Evolutionary conservation across 2,888 invertebrate genomes (phyloP), one percentile per base, ranked within the genome.

Genomic region (Harpalus rufipes): DNA sequence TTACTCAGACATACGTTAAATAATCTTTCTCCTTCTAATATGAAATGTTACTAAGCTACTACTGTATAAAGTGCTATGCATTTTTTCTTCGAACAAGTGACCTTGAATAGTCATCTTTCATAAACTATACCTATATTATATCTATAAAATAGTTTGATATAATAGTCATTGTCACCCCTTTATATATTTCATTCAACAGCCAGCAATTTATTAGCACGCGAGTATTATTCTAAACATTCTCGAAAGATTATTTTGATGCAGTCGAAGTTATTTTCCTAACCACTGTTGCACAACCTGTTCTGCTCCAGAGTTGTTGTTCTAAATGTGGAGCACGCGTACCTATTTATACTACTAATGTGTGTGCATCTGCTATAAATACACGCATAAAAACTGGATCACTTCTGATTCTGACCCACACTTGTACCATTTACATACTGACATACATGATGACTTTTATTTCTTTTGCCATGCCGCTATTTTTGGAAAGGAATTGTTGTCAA

Each of bases 401-500:
- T 80, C 61, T 59, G 61, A 80, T 78, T 80, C 61, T 59, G 61
- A 80, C 80, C 58, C 56, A 58, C 58, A 58, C 78, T 56, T 81
- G 81, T 81, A 68, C 81, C 81, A 65, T 51, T 44, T 68, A 56
- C 81, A 68, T 58, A 78, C 80, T 61, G 80, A 80, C 80, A 80
- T 80, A 80, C 80, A 78, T 78, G 56, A 58, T 58, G 78, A 58
- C 58, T 78, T 78, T 25, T 7, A 74, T 44, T 68, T 74, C 72
- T 44, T 74, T 32, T 32, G 32, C 32, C 5, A 6, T 44, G 44
- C 8, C 72, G 72, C 72, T 74, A 74, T 74, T 74, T 74, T 74
- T 74, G 72, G 44, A 74, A 32, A n/a, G 44, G 41, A 74, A 25
- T 41, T 41, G 72, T 68, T 32, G n/a, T 44, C 12, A 10, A 18